These are phyloP conservation scores for Aethina tumida DNA, from an alignment of 1,140 invertebrate species.

Conservation along the genomic window DNA sequence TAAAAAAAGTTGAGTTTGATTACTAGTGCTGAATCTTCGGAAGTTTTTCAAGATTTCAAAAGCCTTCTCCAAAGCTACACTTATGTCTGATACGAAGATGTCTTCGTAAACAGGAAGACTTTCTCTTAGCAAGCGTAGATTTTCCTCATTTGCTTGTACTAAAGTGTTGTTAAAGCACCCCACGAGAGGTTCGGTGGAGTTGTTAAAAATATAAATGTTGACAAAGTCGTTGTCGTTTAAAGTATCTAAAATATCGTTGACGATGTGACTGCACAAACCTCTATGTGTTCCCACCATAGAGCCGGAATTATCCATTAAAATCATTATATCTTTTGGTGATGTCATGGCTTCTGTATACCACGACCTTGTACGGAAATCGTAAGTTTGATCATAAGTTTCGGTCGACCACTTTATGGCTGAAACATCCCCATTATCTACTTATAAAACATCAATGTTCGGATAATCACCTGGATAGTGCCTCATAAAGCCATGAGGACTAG, in stretches of 20 bases:
- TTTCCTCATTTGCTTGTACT: constrained; percentile 54
- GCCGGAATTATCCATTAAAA: constrained; percentile 89
- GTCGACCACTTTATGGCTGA: constrained; percentile 57
- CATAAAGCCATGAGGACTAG: constrained; percentile 83
- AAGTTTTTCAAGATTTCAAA: constrained; percentile 27
- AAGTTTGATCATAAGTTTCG: constrained; percentile 66
- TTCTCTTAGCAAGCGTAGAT: constrained; percentile 30
- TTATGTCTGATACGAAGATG: constrained; percentile 24
- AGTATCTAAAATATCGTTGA: constrained; percentile 92
- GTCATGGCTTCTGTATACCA: constrained; percentile 97
- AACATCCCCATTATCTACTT: no score
- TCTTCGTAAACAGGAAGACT: constrained; percentile 23
- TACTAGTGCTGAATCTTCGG: constrained; percentile 15
- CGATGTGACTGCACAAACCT: constrained; percentile 89
- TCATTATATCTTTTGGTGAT: constrained; percentile 93
- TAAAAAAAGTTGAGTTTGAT: constrained; percentile 4
- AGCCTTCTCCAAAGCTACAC: constrained; percentile 25
- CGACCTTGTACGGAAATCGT: constrained; percentile 76
- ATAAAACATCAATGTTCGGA: constrained; percentile 1
- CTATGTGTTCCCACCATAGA: constrained; percentile 93
- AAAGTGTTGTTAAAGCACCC: constrained; percentile 78
- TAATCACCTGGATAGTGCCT: constrained; percentile 68
- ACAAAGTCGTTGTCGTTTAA: constrained; percentile 98
- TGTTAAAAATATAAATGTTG: constrained; percentile 84
- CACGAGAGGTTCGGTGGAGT: constrained; percentile 65